phyloP scores from a whole-genome alignment of 1,140 invertebrate genomes.

The Phocides pigmalion region DNA sequence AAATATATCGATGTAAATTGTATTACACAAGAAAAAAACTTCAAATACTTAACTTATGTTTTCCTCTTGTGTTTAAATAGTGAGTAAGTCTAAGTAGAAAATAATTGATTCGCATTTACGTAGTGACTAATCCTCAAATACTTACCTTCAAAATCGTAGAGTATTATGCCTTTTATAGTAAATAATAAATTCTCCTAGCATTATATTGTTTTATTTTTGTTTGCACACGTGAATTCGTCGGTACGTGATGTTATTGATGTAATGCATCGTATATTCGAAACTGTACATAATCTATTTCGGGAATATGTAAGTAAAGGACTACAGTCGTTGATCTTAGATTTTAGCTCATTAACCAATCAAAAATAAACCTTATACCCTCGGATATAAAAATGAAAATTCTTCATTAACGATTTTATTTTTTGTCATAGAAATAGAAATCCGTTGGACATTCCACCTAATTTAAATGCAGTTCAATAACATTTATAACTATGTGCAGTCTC shows the following conservation, averaged over 20 bases:
- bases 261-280: not conserved
- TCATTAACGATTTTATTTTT: too few relatives aligned
- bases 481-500: too few relatives aligned
- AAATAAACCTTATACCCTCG: too few relatives aligned
- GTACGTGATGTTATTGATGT: not conserved
- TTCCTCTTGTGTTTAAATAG: not conserved
- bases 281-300: slow-evolving; percentile 6
- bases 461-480: too few relatives aligned
- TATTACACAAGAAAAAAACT: not conserved
- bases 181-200: not conserved
- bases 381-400: too few relatives aligned
- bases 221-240: slow-evolving; percentile 10
- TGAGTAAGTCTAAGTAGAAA: not conserved
- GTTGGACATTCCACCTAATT: too few relatives aligned
- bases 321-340: not conserved
- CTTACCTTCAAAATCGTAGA: not conserved
- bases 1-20: not conserved
- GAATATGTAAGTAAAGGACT: not conserved
- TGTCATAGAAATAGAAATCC: too few relatives aligned
- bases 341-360: not conserved
- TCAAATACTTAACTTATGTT: slow-evolving; percentile 9
- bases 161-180: not conserved
- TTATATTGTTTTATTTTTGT: slow-evolving; percentile 4
- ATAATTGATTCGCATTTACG: not conserved
- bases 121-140: not conserved